A percentile compares a stretch with the other conserved stretches of the same genome.
Evolutionary conservation across 2,888 invertebrate genomes (phyloP).

Genomic region (Parnassius mnemosyne): DNA sequence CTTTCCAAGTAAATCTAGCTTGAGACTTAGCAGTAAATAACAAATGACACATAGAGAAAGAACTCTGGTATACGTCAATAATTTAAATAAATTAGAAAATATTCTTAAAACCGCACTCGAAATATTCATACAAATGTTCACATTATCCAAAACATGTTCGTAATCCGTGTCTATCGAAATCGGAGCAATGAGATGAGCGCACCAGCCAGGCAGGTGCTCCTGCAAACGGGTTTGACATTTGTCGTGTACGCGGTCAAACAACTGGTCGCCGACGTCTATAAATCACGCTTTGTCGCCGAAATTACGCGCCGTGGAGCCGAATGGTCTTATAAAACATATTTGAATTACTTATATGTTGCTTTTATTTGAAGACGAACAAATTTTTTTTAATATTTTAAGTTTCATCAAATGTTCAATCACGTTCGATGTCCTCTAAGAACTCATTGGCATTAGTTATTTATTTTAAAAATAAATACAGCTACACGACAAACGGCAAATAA

Average conservation of each 20-base stretch:
- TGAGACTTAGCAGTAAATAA: too few species aligned
- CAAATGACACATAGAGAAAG: too few species aligned
- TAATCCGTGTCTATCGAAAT: conserved; percentile 30
- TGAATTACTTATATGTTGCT: conserved; percentile 3
- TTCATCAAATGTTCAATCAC: too few species aligned
- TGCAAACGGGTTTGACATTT: conserved; percentile 33
- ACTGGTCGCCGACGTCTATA: conserved; percentile 23
- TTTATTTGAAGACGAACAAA: neutral
- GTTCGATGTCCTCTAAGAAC: too few species aligned
- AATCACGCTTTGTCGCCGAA: conserved; percentile 16
- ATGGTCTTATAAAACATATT: conserved; percentile 3
- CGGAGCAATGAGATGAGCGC: conserved; percentile 33
- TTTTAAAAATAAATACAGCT: too few species aligned
- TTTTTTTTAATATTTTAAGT: too few species aligned
- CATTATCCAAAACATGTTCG: conserved; percentile 25
- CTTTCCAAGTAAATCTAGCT: too few species aligned
- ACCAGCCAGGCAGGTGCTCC: conserved; percentile 36
- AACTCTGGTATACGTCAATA: too few species aligned
- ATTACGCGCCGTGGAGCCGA: conserved; percentile 3
- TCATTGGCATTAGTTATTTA: too few species aligned
- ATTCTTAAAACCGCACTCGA: too few species aligned
- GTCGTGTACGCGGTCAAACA: conserved; percentile 28
- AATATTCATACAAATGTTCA: conserved; percentile 7
- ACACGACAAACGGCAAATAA: too few species aligned
- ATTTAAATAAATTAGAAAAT: too few species aligned